Evolutionary conservation across 2,113 vertebrate genomes (phyloP).

Genomic region (Mus musculus): GRCm39 chr16:46684501-46685000

Average conservation of each 20-base stretch:
- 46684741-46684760: neutral
- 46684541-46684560: neutral
- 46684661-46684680: neutral
- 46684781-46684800: neutral
- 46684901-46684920: neutral
- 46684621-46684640: neutral
- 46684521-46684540: neutral
- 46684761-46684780: neutral
- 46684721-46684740: neutral
- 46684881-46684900: neutral
- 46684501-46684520: neutral
- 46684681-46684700: neutral
- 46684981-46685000: neutral
- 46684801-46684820: neutral
- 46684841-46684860: neutral
- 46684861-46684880: neutral
- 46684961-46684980: neutral
- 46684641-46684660: neutral
- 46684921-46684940: neutral
- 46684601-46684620: neutral
- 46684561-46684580: neutral
- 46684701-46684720: neutral
- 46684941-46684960: neutral
- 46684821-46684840: neutral
- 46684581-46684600: neutral